A percentile compares a stretch with the other conserved stretches of the same genome.
These are phyloP conservation scores for Lithophane semibrunnea DNA, from an alignment of 2,888 invertebrate species.

Conservation along the genomic window DNA sequence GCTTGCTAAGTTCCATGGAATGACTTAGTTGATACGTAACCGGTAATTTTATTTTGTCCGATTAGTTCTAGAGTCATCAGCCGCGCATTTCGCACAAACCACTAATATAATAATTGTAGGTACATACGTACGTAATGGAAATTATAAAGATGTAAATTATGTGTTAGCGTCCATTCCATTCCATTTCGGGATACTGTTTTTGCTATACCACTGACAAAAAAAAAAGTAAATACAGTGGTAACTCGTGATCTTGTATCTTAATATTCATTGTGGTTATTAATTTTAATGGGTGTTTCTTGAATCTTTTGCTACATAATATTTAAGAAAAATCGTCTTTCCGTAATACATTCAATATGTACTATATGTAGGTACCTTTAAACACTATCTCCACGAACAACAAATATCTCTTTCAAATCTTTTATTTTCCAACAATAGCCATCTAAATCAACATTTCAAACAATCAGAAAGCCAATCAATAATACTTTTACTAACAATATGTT, in stretches of 20 bases:
- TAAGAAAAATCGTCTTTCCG: not conserved
- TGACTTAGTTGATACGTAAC: constrained; percentile 65
- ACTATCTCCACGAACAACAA: not conserved
- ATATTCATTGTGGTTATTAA: constrained; percentile 44
- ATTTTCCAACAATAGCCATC: constrained; percentile 15
- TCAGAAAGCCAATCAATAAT: constrained; percentile 29
- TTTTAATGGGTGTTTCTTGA: constrained; percentile 39
- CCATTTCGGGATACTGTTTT: constrained; percentile 45
- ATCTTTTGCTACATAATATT: not conserved
- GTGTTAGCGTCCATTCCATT: constrained; percentile 45
- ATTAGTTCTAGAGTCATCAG: constrained; percentile 82
- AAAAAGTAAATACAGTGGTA: constrained; percentile 41
- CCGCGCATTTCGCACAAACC: constrained; percentile 64
- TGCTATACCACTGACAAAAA: constrained; percentile 33
- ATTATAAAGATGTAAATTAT: constrained; percentile 57
- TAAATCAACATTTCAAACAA: constrained; percentile 11
- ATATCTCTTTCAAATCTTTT: constrained; percentile 5
- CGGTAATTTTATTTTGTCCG: constrained; percentile 74
- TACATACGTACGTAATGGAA: constrained; percentile 50
- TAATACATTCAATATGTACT: not conserved
- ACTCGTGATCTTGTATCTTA: constrained; percentile 32
- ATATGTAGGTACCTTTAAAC: not conserved
- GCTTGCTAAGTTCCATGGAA: constrained; percentile 56
- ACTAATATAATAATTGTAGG: constrained; percentile 61
- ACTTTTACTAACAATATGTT: constrained; percentile 46